Percentiles rank a stretch among this genome's conserved stretches.
Evolutionary conservation across 1,140 invertebrate genomes (phyloP).

Genomic region (Drosophila burlai): DNA sequence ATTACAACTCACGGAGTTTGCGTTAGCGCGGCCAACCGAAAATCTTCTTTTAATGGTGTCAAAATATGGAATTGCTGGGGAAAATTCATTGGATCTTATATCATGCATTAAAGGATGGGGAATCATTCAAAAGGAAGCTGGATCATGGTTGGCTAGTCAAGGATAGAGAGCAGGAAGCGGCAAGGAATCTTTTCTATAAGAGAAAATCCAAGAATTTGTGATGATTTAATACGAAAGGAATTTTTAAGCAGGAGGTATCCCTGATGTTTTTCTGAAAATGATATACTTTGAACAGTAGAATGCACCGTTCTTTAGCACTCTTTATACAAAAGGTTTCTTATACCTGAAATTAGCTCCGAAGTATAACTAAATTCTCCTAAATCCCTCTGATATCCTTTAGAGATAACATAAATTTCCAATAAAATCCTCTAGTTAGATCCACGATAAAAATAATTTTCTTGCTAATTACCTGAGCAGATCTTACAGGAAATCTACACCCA

Average conservation of each 20-base stretch:
- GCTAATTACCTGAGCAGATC: constrained; percentile 21
- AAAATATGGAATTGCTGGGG: constrained; percentile 54
- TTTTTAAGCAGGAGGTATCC: constrained; percentile 1
- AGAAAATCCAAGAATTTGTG: neutral
- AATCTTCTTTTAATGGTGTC: constrained; percentile 74
- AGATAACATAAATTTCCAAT: constrained; percentile 17
- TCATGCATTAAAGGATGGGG: neutral
- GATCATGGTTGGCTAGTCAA: constrained; percentile 30
- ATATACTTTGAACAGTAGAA: neutral
- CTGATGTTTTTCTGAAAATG: neutral
- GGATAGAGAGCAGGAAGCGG: constrained; percentile 27
- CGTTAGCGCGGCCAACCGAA: constrained; percentile 32
- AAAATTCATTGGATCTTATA: constrained; percentile 6
- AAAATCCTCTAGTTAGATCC: constrained; percentile 11
- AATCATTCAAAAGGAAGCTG: neutral
- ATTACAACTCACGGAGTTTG: constrained; percentile 60
- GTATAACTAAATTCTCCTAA: neutral
- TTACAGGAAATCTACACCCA: constrained; percentile 3
- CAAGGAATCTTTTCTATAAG: neutral
- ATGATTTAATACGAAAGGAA: constrained; percentile 3
- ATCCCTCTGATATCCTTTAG: neutral
- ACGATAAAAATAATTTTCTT: constrained; percentile 32
- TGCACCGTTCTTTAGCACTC: neutral
- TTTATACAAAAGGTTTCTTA: too few relatives aligned
- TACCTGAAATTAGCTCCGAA: too few relatives aligned